Evolutionary conservation across 2,113 vertebrate genomes (phyloP).

Genomic region (Thunnus maccoyii): DNA sequence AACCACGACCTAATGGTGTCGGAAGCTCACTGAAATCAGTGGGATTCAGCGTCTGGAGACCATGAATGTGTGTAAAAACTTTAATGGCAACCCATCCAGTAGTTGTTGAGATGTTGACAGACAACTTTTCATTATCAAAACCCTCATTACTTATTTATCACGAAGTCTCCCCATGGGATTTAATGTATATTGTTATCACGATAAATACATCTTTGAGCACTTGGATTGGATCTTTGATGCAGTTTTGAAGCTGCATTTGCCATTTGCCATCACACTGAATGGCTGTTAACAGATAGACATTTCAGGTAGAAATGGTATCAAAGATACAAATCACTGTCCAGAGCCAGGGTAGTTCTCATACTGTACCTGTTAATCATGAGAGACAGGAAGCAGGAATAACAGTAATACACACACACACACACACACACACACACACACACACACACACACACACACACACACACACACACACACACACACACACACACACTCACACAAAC

Average conservation of each 20-base stretch:
- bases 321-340: slow-evolving; percentile 11
- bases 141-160: neutral
- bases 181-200: neutral
- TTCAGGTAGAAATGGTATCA: slow-evolving; percentile 31
- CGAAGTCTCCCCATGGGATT: neutral
- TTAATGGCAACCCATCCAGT: too few relatives aligned
- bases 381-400: slow-evolving; percentile 3
- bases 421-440: slow-evolving; percentile 2
- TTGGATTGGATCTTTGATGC: neutral
- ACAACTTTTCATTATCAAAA: neutral
- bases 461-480: too few relatives aligned
- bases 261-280: neutral
- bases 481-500: neutral
- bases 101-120: too few relatives aligned
- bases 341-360: neutral
- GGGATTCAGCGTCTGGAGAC: too few relatives aligned
- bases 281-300: neutral
- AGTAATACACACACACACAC: slow-evolving; percentile 3
- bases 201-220: neutral
- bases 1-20: too few relatives aligned
- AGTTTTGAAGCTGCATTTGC: neutral
- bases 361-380: slow-evolving; percentile 26
- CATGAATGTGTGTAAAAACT: too few relatives aligned
- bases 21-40: too few relatives aligned
- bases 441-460: neutral